Base-by-base conservation (phyloP, 2,888 invertebrate genomes). In the Cerceris ruficornis region DNA sequence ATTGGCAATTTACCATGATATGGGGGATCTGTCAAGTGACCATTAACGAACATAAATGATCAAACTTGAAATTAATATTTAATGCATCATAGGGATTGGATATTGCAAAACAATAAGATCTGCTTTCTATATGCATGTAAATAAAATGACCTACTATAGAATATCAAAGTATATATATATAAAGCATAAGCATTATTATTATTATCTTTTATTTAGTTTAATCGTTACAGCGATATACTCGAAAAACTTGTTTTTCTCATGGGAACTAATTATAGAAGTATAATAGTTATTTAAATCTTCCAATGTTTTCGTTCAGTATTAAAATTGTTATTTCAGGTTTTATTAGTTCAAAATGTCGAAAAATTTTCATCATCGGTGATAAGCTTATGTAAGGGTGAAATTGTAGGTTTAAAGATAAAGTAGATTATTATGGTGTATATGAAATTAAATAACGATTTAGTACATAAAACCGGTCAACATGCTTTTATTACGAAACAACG, bases 61-160 rank as follows among this genome's bases (percentile, higher is more conserved):
- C 9, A 50, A 50, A 50, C 50, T 11, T 7, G n/a, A 50, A 50
- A 50, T 46, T 46, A 11, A 46, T 46, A 50, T 50, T 50, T 13
- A 50, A 50, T 75, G 50, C 55, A 66, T 50, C 17, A 46, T 46
- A 46, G 50, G 9, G 5, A 50, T 50, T n/a, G n/a, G n/a, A n/a
- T 49, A 15, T 43, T 49, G 15, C 41, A 14, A 68, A 62, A 50
- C 7, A 64, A 70, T 52, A 8, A 14, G 43, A 64, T 62, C 61
- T 69, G 15, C 52, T 69, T 69, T 28, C 59, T 72, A 9, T 55
- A 58, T 60, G 54, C 61, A 43, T 69, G 57, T 75, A 71, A 69
- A 78, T 70, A 76, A 58, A 71, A 17, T 61, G n/a, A 50, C 42
- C 60, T 41, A 50, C 41, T 54, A 50, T 50, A 8, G 9, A 43